Evolutionary conservation across 23 tunicate species (phyloP).

Genomic region (Phallusia fumigata): DNA sequence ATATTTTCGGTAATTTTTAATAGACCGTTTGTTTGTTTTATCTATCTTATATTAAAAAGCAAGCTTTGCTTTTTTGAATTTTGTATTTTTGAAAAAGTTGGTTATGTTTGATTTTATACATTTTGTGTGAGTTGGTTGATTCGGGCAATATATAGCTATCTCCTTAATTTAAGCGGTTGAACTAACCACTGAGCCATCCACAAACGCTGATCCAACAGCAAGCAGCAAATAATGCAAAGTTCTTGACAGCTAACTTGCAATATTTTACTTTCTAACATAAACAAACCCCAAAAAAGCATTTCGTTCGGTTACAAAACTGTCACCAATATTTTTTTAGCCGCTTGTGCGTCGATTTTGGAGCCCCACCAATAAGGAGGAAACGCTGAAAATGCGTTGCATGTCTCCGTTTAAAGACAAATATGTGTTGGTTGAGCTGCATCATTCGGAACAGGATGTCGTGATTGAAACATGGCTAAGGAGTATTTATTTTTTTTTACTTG

Average conservation of each 20-base stretch:
- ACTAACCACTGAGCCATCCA: too few species aligned
- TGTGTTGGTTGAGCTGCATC: neutral
- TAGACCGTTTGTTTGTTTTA: neutral
- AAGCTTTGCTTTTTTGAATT: neutral
- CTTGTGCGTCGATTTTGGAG: neutral
- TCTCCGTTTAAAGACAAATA: conserved; percentile 28
- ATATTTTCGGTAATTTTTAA: neutral
- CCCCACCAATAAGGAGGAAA: neutral
- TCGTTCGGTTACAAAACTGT: neutral
- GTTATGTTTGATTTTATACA: too few species aligned
- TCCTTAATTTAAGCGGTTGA: too few species aligned
- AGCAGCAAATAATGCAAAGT: too few species aligned
- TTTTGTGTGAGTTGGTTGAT: too few species aligned
- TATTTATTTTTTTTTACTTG: neutral
- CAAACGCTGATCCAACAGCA: too few species aligned
- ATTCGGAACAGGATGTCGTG: neutral
- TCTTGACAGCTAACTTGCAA: neutral
- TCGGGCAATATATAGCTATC: too few species aligned
- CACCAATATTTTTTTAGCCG: neutral
- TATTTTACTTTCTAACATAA: too few species aligned
- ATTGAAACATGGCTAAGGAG: neutral
- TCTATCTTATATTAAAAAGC: too few species aligned
- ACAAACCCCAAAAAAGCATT: neutral
- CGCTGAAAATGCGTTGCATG: neutral
- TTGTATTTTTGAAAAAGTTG: too few species aligned